phyloP scores from a whole-genome alignment of 2,797 vertebrate genomes.

The Rhynchotus rufescens region DNA sequence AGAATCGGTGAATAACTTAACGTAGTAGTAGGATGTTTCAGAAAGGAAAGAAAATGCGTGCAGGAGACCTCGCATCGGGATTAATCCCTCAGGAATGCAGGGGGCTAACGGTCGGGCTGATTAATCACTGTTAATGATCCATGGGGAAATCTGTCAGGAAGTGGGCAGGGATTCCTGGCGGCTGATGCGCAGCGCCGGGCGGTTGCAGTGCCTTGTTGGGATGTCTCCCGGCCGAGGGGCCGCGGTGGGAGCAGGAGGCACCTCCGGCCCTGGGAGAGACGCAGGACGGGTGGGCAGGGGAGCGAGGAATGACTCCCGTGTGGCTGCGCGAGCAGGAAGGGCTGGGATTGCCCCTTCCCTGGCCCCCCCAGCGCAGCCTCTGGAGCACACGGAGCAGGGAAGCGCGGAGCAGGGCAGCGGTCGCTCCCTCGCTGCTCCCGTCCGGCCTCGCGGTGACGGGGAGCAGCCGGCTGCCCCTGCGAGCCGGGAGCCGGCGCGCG shows the following conservation, averaged over 20 bases:
- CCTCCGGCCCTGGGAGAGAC: background rate
- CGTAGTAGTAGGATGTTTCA: conserved; percentile 60
- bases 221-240: conserved; percentile 57
- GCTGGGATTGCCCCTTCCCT: background rate
- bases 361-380: conserved; percentile 6
- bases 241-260: background rate
- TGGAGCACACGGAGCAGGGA: background rate
- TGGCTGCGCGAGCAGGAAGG: background rate
- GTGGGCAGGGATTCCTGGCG: conserved; percentile 77
- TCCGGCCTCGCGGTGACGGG: background rate
- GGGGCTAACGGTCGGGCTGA: conserved; percentile 76
- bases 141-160: conserved; percentile 76
- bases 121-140: conserved; percentile 76
- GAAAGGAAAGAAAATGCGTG: conserved; percentile 70
- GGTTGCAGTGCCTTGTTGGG: conserved; percentile 58
- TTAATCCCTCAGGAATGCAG: conserved; percentile 81
- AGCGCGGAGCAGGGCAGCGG: background rate
- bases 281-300: background rate
- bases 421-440: background rate
- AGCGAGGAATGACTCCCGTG: background rate
- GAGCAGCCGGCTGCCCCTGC: background rate
- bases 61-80: conserved; percentile 65
- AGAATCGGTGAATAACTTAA: conserved; percentile 59
- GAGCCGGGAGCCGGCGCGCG: background rate
- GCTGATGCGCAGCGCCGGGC: conserved; percentile 65